Evolutionary conservation across 2,888 invertebrate species (phyloP).

Genomic region (Drosophila mercatorum): DNA sequence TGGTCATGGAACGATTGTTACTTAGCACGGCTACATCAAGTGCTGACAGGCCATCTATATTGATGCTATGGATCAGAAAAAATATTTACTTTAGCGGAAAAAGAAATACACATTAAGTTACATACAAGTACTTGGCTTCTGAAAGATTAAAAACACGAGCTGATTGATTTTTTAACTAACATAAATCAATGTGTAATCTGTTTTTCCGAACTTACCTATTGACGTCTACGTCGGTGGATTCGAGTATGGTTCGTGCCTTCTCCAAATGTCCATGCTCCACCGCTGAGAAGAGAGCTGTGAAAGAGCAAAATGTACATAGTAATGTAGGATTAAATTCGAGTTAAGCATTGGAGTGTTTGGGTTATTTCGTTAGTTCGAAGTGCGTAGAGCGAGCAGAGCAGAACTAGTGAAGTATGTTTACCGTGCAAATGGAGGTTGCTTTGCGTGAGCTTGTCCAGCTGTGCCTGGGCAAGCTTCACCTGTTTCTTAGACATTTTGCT

Average conservation of each 20-base stretch:
- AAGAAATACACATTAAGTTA: no score
- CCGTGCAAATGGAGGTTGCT: constrained; percentile 94
- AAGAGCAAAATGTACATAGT: neutral
- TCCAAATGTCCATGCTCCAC: constrained; percentile 98
- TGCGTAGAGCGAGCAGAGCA: constrained; percentile 6
- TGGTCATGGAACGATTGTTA: constrained; percentile 94
- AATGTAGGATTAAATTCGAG: neutral
- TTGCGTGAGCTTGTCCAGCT: constrained; percentile 90
- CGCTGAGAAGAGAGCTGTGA: constrained; percentile 95
- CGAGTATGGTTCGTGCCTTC: constrained; percentile 94
- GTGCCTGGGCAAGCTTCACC: constrained; percentile 89
- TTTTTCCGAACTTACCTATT: constrained; percentile 89
- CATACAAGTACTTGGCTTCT: no score
- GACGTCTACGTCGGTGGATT: constrained; percentile 96
- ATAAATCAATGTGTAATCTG: no score
- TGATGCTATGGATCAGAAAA: constrained; percentile 87
- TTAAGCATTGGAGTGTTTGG: neutral
- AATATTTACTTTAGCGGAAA: neutral
- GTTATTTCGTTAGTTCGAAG: neutral
- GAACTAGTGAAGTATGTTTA: constrained; percentile 85
- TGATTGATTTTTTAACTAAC: no score
- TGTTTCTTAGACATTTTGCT: constrained; percentile 88
- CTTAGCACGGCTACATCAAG: constrained; percentile 97
- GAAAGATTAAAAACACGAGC: no score
- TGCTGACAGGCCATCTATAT: constrained; percentile 94